These are phyloP conservation scores for Caenorhabditis drosophilae DNA, from an alignment of 2,888 invertebrate genomes.

Conservation along the genomic window DNA sequence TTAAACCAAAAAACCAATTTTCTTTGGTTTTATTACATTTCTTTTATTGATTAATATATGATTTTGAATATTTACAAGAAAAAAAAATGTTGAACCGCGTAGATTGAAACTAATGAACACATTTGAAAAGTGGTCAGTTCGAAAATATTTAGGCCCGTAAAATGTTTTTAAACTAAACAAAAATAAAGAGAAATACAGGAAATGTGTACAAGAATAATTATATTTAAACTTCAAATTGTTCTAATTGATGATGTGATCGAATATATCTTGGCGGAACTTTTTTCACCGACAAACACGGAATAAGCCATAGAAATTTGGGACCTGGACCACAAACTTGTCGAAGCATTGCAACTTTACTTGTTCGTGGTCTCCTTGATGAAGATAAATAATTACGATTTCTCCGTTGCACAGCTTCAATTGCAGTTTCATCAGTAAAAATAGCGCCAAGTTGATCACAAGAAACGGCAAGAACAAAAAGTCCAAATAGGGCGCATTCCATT, in stretches of 20 bases:
- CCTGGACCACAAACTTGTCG: slow-evolving; percentile 81
- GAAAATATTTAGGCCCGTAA: no score
- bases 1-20: not conserved
- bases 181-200: no score
- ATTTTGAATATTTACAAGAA: no score
- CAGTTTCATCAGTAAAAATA: slow-evolving; percentile 83
- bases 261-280: slow-evolving; percentile 17
- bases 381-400: slow-evolving; percentile 40
- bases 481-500: slow-evolving; percentile 83
- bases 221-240: slow-evolving; percentile 30
- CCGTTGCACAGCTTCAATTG: slow-evolving; percentile 78
- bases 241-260: slow-evolving; percentile 29
- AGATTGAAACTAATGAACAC: no score
- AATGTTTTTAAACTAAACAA: no score
- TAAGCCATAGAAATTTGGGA: slow-evolving; percentile 78
- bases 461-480: slow-evolving; percentile 85
- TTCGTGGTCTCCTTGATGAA: slow-evolving; percentile 29
- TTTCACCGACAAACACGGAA: slow-evolving; percentile 74
- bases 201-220: no score
- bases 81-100: no score
- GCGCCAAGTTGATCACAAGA: slow-evolving; percentile 83
- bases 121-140: no score
- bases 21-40: no score
- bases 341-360: slow-evolving; percentile 75
- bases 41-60: no score